Evolutionary conservation across 2,888 invertebrate species (phyloP).

Genomic region (Scaeva pyrastri): DNA sequence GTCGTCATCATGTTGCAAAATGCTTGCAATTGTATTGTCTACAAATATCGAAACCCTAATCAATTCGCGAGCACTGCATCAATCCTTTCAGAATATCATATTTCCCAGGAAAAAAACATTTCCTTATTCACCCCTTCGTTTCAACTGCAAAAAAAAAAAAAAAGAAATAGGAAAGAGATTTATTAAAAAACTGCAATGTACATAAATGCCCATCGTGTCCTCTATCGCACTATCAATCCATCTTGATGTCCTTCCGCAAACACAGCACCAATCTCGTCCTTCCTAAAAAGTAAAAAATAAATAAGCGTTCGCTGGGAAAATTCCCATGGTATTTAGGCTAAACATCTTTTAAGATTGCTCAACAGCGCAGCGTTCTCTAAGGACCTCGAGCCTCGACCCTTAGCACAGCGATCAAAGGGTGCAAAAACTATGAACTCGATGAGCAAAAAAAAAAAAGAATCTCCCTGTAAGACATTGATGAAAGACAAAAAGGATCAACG

Average conservation of each 20-base stretch:
- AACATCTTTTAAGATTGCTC: constrained; percentile 63
- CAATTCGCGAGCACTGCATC: constrained; percentile 41
- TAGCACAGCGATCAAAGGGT: constrained; percentile 67
- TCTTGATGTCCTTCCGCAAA: constrained; percentile 63
- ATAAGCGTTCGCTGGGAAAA: constrained; percentile 31
- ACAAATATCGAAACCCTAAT: constrained; percentile 33
- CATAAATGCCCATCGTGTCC: constrained; percentile 62
- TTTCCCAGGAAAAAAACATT: constrained; percentile 59
- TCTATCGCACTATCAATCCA: constrained; percentile 63
- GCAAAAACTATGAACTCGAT: constrained; percentile 62
- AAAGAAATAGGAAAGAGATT: constrained; percentile 6
- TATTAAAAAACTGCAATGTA: constrained; percentile 52
- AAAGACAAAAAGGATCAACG: constrained; percentile 62
- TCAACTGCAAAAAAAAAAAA: constrained; percentile 26
- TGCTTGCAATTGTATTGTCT: constrained; percentile 19
- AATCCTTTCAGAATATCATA: constrained; percentile 56
- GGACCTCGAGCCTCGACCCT: constrained; percentile 60
- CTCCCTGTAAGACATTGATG: constrained; percentile 34
- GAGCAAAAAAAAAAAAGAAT: constrained; percentile 48
- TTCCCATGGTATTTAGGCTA: constrained; percentile 74
- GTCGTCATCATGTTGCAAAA: constrained; percentile 48
- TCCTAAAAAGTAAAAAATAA: constrained; percentile 2
- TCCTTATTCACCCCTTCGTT: constrained; percentile 65
- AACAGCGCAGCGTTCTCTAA: constrained; percentile 40
- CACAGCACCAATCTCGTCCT: constrained; percentile 38